A percentile compares a stretch with the other conserved stretches of the same genome.
Conservation (phyloP, 2,888 invertebrate species). For the Nemotelus pantherinus region DNA sequence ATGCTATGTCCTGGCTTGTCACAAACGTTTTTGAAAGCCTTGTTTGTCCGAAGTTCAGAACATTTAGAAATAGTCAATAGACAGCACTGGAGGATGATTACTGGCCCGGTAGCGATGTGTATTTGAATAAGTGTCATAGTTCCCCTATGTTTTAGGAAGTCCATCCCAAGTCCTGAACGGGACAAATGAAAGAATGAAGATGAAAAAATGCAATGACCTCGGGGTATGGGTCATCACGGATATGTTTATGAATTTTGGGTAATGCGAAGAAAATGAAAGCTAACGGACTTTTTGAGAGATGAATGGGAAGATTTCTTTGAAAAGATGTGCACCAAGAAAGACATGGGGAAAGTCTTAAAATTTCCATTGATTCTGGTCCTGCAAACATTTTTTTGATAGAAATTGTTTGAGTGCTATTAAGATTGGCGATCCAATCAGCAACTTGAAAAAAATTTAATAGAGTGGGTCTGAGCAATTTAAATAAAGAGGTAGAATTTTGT, state of each 20-base stretch:
- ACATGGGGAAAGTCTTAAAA: too few species aligned
- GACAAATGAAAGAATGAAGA: not conserved
- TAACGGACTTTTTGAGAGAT: conserved; percentile 8
- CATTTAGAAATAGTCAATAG: conserved; percentile 29
- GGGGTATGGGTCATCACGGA: conserved; percentile 12
- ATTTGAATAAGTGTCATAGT: conserved; percentile 38
- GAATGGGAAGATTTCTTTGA: not conserved
- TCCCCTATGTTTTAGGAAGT: conserved; percentile 36
- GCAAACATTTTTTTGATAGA: too few species aligned
- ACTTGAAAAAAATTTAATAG: too few species aligned
- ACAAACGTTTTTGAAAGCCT: not conserved
- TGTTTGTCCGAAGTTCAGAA: conserved; percentile 7
- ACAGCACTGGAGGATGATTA: conserved; percentile 21
- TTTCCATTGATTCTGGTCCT: too few species aligned
- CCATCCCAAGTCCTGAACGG: not conserved
- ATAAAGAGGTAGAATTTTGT: too few species aligned
- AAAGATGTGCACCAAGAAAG: too few species aligned
- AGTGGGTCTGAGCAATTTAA: too few species aligned
- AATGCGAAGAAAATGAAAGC: conserved; percentile 1
- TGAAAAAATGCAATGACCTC: conserved; percentile 36
- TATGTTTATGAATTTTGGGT: conserved; percentile 20
- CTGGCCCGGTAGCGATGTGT: conserved; percentile 13
- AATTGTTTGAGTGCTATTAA: too few species aligned
- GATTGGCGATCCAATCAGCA: too few species aligned
- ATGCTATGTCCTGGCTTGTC: too few species aligned